Base-by-base conservation (phyloP, 2,797 vertebrate species). In the Ispidina picta region DNA sequence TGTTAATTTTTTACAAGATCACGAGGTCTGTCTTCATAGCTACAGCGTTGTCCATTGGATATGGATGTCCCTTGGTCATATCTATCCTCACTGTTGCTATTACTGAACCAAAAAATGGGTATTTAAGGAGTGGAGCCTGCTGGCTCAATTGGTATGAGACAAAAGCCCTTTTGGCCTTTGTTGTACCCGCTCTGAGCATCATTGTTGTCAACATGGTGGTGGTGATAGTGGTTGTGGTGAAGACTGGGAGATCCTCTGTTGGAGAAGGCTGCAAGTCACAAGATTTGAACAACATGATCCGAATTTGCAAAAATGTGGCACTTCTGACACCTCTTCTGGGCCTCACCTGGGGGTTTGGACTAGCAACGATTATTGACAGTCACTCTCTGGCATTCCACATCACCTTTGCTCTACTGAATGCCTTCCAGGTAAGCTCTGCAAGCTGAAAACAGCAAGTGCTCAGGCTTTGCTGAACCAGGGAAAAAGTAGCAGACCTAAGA, bases 321-420 rank as follows among this genome's bases (percentile, higher is more conserved):
- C 96, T 98, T 25, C 97, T 98, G 39, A 98, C 97, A 2, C 98
- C 98, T 18, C 56, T 98, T 55, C 83, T 98, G 33, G 98, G 98
- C 58, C 94, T 98, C 58, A 97, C 97, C 22, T 98, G 98, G 98
- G 97, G 94, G 5, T 96, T 98, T 85, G 97, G 97, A 28, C 60
- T 98, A 44, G 95, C 86, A 2, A 96, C 94, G 0, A 64, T 97
- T 16, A 9, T 96, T 0, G 12, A 95, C 52, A 88, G 83, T 23
- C 29, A 0, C 18, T 85, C 92, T 6, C 59, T 90, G 44, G 52
- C 46, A 0, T 90, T 97, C 72, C 96, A 98, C 1, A 2, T 96
- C 5, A 91, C 93, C 1, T 98, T 98, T 39, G 92, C 97, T 0
- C 60, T 97, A 28, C 95, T 98, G 46, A 98, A 98, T 0, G 95